A percentile compares a stretch with the other conserved stretches of the same genome.
Conservation (phyloP, 1,140 invertebrate genomes). For the Episyrphus balteatus region DNA sequence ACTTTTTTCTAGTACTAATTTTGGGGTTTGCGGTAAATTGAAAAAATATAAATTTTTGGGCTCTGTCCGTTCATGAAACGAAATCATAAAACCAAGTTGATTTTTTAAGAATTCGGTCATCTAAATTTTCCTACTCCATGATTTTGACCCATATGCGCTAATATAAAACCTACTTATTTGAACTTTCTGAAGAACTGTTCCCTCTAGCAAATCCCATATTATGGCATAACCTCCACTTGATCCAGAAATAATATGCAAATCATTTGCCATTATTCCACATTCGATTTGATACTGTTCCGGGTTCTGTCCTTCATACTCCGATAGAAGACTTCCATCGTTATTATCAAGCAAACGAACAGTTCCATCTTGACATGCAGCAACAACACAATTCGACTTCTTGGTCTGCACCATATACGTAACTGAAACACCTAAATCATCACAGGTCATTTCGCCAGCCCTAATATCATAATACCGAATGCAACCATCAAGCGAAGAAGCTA, state of each 20-base stretch:
- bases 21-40: no score
- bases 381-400: conserved; percentile 52
- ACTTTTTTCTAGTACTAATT: no score
- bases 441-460: conserved; percentile 64
- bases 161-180: conserved; percentile 28
- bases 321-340: conserved; percentile 68
- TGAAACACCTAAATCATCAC: conserved; percentile 76
- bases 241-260: conserved; percentile 76
- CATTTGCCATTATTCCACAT: conserved; percentile 68
- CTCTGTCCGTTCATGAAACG: no score
- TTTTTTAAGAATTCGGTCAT: no score
- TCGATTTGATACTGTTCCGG: conserved; percentile 75
- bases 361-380: conserved; percentile 73
- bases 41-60: no score
- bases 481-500: conserved; percentile 83
- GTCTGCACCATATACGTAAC: conserved; percentile 67
- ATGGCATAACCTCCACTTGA: conserved; percentile 76
- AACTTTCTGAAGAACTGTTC: conserved; percentile 47
- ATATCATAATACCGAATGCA: conserved; percentile 84
- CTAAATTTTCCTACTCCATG: background rate
- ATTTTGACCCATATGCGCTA: conserved; percentile 10
- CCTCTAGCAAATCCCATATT: conserved; percentile 78
- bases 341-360: conserved; percentile 81
- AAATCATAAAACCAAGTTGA: no score
- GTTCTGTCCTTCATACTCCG: conserved; percentile 67